phyloP scores from a whole-genome alignment of 2,797 vertebrate species.

The Hyperoplus lanceolatus region DNA sequence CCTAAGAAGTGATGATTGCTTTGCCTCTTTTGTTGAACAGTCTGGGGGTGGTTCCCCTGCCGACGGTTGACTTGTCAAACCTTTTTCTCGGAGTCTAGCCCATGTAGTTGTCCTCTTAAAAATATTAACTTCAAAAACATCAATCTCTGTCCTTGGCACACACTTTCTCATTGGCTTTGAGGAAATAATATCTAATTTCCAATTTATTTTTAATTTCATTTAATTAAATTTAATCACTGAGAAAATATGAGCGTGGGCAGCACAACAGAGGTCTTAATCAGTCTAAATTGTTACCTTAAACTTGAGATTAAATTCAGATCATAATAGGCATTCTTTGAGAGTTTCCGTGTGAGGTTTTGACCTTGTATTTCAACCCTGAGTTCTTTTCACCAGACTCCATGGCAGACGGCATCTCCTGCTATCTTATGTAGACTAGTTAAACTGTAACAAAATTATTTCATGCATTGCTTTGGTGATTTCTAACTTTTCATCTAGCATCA shows the following conservation, averaged over 20 bases:
- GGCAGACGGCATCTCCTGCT: background rate
- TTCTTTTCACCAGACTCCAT: background rate
- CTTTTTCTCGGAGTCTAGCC: background rate
- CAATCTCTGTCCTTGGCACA: background rate
- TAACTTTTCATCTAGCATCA: background rate
- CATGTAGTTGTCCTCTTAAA: no score
- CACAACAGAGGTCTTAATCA: background rate
- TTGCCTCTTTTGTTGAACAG: background rate
- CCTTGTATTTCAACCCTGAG: slow-evolving; percentile 6
- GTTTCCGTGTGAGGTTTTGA: background rate
- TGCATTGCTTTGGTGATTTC: background rate
- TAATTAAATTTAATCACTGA: background rate
- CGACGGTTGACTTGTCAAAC: background rate
- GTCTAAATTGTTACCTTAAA: background rate
- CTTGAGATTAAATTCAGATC: background rate
- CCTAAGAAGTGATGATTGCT: background rate
- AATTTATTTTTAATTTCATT: background rate
- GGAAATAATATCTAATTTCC: background rate
- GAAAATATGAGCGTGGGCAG: background rate
- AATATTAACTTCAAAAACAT: no score
- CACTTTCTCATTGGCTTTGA: background rate
- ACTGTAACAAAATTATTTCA: no score
- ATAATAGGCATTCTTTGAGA: background rate
- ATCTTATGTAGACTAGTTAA: background rate
- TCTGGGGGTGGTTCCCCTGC: background rate